Base-by-base conservation (phyloP, 2,113 vertebrate genomes). In the Mastomys natalensis region DNA sequence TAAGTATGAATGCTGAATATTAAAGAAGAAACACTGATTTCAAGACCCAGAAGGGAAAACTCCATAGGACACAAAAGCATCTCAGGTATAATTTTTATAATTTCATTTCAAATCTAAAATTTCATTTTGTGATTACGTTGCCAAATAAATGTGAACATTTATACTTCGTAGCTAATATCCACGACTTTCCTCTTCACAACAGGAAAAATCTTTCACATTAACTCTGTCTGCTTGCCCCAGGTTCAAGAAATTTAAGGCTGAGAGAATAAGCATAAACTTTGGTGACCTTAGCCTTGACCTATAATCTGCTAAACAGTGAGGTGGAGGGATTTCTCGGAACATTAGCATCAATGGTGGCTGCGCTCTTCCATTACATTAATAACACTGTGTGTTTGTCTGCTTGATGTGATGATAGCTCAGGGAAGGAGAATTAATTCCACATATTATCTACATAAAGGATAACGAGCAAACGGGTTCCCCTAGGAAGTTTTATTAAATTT, bases 401-500 rank as follows among this genome's bases (percentile, higher is more conserved):
- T 98, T 95, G 88, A 95, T 97, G 96, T 97, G 97, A 97, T 97
- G 97, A 98, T 98, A 98, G 98, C 96, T 98, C 97, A 98, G 97
- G 97, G 97, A 98, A 97, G 97, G 98, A 96, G 97, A 99, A 98
- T 98, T 98, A 98, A 98, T 98, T 98, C 97, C 93, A 96, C 96
- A 66, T 98, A 98, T 98, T 98, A 98, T 96, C 96, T 97, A 98
- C 97, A 98, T 97, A 98, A 98, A 97, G 74, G 98, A 98, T 98
- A 98, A 98, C 96, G 97, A 98, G 94, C 88, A 89, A 98, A 98
- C 98, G 96, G 94, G 97, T 98, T 98, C 98, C 88, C 97, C 97
- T 97, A 97, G 98, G 97, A 98, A 97, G 73, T 98, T 98, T 98
- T 98, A 98, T 98, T 98, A 98, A 98, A 98, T 98, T 98, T 98